Evolutionary conservation across 2,797 vertebrate genomes (phyloP).

Genomic region (Rhinichthys osculus): DNA sequence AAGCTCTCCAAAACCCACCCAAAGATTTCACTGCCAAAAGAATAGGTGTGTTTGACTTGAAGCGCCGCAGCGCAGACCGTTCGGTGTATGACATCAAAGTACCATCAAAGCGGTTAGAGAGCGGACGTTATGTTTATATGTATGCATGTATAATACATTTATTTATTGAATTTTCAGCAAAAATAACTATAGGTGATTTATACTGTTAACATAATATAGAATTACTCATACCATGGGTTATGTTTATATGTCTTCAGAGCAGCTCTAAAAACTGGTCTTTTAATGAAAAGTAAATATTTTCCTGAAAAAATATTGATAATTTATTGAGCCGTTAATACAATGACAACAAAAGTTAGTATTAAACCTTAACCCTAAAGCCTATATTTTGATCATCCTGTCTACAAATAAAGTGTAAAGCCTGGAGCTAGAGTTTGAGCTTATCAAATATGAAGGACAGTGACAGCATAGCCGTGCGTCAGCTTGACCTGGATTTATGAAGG

Average conservation of each 20-base stretch:
- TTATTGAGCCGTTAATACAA: background rate
- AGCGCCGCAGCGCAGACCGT: too few relatives aligned
- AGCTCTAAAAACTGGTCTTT: background rate
- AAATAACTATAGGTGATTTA: background rate
- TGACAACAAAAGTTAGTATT: background rate
- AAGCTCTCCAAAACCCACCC: too few relatives aligned
- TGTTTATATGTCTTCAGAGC: background rate
- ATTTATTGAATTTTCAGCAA: too few relatives aligned
- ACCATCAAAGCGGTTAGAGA: too few relatives aligned
- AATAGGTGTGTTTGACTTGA: too few relatives aligned
- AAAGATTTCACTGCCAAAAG: too few relatives aligned
- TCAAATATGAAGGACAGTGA: slow-evolving; percentile 46
- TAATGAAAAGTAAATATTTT: background rate
- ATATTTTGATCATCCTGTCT: background rate
- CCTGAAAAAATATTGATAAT: background rate
- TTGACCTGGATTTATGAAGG: slow-evolving; percentile 28
- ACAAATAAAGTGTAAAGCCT: slow-evolving; percentile 27
- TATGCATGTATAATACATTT: too few relatives aligned
- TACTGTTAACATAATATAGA: background rate
- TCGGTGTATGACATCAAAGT: too few relatives aligned
- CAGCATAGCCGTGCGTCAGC: slow-evolving; percentile 10
- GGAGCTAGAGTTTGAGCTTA: slow-evolving; percentile 35
- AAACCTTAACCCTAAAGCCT: background rate
- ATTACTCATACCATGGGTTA: background rate
- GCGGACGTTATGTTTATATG: too few relatives aligned